Base-by-base conservation (phyloP, 2,888 invertebrate genomes). In the Hypercompe scribonia region DNA sequence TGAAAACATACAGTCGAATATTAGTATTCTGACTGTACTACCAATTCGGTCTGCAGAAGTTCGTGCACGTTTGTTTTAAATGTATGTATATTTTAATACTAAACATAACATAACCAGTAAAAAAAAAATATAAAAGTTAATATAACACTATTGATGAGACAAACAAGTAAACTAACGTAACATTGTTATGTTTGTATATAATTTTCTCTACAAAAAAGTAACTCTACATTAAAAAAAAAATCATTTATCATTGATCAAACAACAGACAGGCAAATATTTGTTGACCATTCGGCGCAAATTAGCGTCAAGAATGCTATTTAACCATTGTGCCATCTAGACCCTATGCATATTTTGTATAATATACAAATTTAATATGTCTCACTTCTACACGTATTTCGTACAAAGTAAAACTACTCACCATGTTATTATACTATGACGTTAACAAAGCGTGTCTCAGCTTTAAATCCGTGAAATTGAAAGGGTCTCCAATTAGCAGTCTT, bases 401-500 rank as follows among this genome's bases (percentile, higher is more conserved):
- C 36, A 71, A 73, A 72, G 39, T 72, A 10, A 7, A 71, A 68
- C 36, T 36, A 58, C 34, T 68, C 74, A 24, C 65, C 65, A 18
- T 50, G 31, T 11, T 67, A 46, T 76, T 74, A 61, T 50, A 61
- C 15, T 42, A 63, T 10, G 24, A 34, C 61, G 54, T 36, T 61
- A 34, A 34, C 72, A 65, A 71, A 68, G 76, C 73, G 72, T 74
- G 65, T 72, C 64, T 68, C 18, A 74, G 33, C 39, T 72, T 74
- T 73, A 77, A 72, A 79, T 83, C 82, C 84, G 80, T 88, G 82
- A 88, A 90, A 90, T 89, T 87, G 84, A 80, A 88, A 79, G 76
- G 74, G 69, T 75, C 73, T 67, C 76, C 72, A 82, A 84, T 86
- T 77, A 78, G 81, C 64, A 61, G 69, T 58, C 65, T 72, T 68